These are phyloP conservation scores for Elephantulus edwardii DNA, from an alignment of 2,113 vertebrate species.

Conservation along the genomic window DNA sequence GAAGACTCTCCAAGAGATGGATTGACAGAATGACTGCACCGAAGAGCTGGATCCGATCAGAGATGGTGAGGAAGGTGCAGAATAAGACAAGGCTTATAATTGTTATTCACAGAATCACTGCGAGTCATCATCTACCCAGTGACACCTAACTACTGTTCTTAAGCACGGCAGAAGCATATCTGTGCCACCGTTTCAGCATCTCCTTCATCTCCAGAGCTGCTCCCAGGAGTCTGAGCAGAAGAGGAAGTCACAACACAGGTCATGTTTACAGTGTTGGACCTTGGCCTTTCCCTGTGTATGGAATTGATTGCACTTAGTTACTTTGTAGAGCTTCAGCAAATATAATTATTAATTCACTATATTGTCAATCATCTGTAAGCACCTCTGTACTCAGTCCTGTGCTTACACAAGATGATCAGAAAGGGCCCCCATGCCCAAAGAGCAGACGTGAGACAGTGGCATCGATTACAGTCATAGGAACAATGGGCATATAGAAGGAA, in stretches of 20 bases:
- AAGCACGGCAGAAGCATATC: neutral
- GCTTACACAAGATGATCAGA: neutral
- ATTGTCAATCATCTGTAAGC: slow-evolving; percentile 43
- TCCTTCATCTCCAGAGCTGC: neutral
- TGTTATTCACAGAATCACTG: slow-evolving; percentile 24
- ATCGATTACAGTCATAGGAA: neutral
- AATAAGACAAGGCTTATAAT: neutral
- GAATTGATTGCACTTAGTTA: neutral
- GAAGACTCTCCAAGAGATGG: no score
- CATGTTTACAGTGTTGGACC: slow-evolving; percentile 15
- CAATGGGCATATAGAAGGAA: neutral
- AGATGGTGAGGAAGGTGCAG: no score
- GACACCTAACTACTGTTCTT: no score
- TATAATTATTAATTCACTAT: slow-evolving; percentile 34
- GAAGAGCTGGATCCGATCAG: no score
- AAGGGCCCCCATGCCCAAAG: neutral
- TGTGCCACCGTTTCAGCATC: neutral
- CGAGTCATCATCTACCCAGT: no score
- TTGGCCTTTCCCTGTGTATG: neutral
- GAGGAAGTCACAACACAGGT: neutral
- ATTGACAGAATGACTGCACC: no score
- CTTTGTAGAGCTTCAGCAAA: slow-evolving; percentile 29
- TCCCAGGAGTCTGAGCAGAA: neutral
- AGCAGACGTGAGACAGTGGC: neutral
- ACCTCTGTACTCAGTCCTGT: neutral